Conservation (phyloP, 2,797 vertebrate genomes). For the Menidia menidia region DNA sequence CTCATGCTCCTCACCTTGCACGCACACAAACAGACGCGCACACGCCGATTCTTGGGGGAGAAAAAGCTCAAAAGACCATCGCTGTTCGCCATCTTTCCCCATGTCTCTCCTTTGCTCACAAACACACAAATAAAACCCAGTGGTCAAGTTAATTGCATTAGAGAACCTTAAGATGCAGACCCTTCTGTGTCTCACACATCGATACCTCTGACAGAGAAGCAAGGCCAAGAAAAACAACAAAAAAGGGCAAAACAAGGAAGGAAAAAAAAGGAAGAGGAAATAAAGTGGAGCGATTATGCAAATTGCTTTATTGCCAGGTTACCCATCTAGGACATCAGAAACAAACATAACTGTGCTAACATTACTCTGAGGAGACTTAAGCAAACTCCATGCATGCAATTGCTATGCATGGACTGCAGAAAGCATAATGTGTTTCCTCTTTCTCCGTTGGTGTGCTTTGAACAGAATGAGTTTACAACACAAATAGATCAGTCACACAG, state of each 20-base stretch:
- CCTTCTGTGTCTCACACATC: conserved; percentile 74
- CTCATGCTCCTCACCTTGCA: conserved; percentile 39
- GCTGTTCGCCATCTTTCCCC: conserved; percentile 24
- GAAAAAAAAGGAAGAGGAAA: conserved; percentile 15
- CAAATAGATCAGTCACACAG: no score
- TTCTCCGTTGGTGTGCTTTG: conserved; percentile 14
- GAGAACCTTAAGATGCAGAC: conserved; percentile 64
- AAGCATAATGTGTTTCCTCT: not conserved
- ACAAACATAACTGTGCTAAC: conserved; percentile 19
- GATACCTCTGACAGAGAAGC: conserved; percentile 59
- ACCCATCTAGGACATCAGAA: conserved; percentile 26
- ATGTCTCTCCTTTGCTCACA: conserved; percentile 1
- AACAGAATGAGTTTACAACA: not conserved
- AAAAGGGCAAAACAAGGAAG: conserved; percentile 36
- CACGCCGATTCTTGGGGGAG: not conserved
- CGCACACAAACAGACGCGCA: not conserved
- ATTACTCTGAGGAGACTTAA: conserved; percentile 25
- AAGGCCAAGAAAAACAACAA: conserved; percentile 50
- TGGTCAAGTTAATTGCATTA: conserved; percentile 76
- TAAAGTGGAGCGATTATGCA: conserved; percentile 40
- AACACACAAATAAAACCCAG: conserved; percentile 49
- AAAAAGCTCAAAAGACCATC: conserved; percentile 23
- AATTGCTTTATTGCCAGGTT: conserved; percentile 40
- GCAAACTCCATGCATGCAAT: conserved; percentile 29
- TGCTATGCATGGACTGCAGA: conserved; percentile 17